phyloP scores from a whole-genome alignment of 2,797 vertebrate genomes.

The Xiphophorus birchmanni region DNA sequence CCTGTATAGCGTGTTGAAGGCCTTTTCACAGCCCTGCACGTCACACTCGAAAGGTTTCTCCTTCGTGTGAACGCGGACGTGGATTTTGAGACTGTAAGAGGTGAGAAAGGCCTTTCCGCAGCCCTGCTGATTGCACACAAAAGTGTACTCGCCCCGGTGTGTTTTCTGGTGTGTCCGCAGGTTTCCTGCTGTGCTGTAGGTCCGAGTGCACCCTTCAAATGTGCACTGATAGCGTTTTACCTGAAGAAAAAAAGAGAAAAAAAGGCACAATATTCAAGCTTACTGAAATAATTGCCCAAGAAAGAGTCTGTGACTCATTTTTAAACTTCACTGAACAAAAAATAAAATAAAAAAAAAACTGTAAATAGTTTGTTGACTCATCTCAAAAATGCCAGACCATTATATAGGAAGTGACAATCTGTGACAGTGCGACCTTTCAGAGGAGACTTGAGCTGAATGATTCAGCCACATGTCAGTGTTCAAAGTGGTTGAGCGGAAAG shows the following conservation, averaged over 20 bases:
- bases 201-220: slow-evolving; percentile 96
- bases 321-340: slow-evolving; percentile 1
- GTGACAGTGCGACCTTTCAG: slow-evolving; percentile 52
- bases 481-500: slow-evolving; percentile 46
- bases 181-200: slow-evolving; percentile 98
- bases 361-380: slow-evolving; percentile 21
- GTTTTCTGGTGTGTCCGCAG: slow-evolving; percentile 98
- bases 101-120: slow-evolving; percentile 99
- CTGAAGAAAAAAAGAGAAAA: slow-evolving; percentile 64
- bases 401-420: slow-evolving; percentile 35
- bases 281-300: background rate
- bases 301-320: background rate
- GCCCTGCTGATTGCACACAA: slow-evolving; percentile 97
- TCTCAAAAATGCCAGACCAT: slow-evolving; percentile 27
- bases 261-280: background rate
- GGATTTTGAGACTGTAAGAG: slow-evolving; percentile 99
- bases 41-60: slow-evolving; percentile 99
- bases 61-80: slow-evolving; percentile 97
- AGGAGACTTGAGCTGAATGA: slow-evolving; percentile 53
- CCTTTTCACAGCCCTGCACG: slow-evolving; percentile 97
- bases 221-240: slow-evolving; percentile 99
- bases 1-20: slow-evolving; percentile 97
- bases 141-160: slow-evolving; percentile 96
- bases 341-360: background rate
- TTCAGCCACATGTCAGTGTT: slow-evolving; percentile 53